Evolutionary conservation across 2,888 invertebrate genomes (phyloP).

Genomic region (Acrobasis suavella): DNA sequence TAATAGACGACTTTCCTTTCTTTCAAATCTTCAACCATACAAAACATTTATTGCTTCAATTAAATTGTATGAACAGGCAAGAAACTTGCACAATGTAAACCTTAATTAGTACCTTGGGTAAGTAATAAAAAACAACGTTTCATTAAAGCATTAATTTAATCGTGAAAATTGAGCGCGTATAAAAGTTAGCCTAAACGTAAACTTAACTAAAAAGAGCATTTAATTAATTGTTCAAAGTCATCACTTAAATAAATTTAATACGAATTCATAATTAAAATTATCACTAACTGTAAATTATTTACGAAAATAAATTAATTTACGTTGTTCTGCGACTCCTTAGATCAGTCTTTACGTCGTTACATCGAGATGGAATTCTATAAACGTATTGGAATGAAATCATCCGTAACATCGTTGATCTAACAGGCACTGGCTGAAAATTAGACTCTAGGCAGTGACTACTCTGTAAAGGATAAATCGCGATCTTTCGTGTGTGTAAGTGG

Average conservation of each 20-base stretch:
- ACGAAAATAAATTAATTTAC: constrained; percentile 34
- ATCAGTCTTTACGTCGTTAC: constrained; percentile 22
- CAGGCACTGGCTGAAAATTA: neutral
- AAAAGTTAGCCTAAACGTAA: constrained; percentile 65
- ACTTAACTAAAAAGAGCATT: constrained; percentile 45
- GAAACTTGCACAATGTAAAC: too few species aligned
- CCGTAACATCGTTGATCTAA: neutral
- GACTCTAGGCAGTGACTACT: too few species aligned
- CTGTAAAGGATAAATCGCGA: too few species aligned
- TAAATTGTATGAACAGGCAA: too few species aligned
- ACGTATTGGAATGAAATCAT: constrained; percentile 22
- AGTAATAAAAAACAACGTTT: constrained; percentile 33
- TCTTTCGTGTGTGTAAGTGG: too few species aligned
- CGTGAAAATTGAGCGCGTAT: constrained; percentile 78
- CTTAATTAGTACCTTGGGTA: constrained; percentile 11
- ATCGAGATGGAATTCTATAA: constrained; percentile 13
- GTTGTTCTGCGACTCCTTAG: constrained; percentile 13
- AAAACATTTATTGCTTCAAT: too few species aligned
- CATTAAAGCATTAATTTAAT: constrained; percentile 72
- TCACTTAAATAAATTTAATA: constrained; percentile 26
- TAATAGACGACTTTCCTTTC: too few species aligned
- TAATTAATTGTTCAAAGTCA: constrained; percentile 41
- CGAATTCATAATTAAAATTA: constrained; percentile 22
- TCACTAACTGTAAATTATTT: constrained; percentile 33
- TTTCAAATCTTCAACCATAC: too few species aligned